These are phyloP conservation scores for Callionymus lyra DNA, from an alignment of 2,113 vertebrate genomes.

Conservation along the genomic window DNA sequence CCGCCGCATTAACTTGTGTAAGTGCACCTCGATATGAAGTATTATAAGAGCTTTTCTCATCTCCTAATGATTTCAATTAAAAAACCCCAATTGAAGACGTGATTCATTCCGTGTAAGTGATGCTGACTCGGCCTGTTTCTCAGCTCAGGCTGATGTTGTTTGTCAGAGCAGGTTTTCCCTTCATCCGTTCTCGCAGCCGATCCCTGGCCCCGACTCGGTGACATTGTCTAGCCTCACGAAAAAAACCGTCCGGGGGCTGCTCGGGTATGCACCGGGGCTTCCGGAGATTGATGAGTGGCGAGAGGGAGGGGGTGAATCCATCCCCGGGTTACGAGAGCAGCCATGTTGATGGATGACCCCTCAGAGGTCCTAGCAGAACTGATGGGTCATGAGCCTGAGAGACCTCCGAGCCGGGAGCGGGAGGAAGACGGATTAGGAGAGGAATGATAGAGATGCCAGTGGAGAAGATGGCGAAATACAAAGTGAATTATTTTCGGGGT, in stretches of 20 bases:
- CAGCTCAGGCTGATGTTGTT: not conserved
- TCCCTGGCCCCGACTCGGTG: conserved; percentile 29
- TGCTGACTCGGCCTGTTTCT: too few relatives aligned
- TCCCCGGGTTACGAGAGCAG: conserved; percentile 53
- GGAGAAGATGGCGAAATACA: conserved; percentile 8
- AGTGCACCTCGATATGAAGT: too few relatives aligned
- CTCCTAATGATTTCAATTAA: too few relatives aligned
- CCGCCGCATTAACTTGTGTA: too few relatives aligned
- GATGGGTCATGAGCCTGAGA: conserved; percentile 52
- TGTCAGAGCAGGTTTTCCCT: conserved; percentile 1
- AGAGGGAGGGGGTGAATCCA: conserved; percentile 59
- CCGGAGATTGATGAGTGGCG: conserved; percentile 66
- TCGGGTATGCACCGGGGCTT: conserved; percentile 62
- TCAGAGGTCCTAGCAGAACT: conserved; percentile 51
- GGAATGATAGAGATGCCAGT: conserved; percentile 6
- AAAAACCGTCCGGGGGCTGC: conserved; percentile 49
- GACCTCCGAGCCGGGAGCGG: conserved; percentile 27
- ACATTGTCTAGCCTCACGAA: conserved; percentile 56
- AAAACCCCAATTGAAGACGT: too few relatives aligned
- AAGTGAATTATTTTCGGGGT: conserved; percentile 2
- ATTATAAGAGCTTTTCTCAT: too few relatives aligned
- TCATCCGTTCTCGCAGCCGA: conserved; percentile 7
- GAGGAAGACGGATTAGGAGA: conserved; percentile 15
- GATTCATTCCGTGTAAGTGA: too few relatives aligned
- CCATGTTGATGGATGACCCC: conserved; percentile 63